A percentile compares a stretch with the other conserved stretches of the same genome.
Conservation (phyloP, 2,888 invertebrate species). For the Sinohyriopsis cumingii region DNA sequence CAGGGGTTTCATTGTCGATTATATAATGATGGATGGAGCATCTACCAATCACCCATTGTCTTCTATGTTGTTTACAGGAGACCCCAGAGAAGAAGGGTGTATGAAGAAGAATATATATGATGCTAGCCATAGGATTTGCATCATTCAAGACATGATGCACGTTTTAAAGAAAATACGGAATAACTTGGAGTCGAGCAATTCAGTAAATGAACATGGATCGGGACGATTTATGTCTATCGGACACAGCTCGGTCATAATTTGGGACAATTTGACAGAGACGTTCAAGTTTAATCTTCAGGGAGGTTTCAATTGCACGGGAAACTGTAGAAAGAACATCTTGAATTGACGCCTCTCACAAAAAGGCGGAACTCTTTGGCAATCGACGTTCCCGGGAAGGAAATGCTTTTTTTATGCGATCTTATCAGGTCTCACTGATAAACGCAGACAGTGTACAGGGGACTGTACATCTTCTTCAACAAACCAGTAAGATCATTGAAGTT, state of each 20-base stretch:
- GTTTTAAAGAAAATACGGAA: slow-evolving; percentile 27
- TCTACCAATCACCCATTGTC: no score
- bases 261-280: slow-evolving; percentile 24
- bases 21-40: slow-evolving; percentile 18
- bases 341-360: slow-evolving; percentile 21
- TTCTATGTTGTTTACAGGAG: no score
- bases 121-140: slow-evolving; percentile 2
- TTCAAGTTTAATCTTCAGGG: slow-evolving; percentile 20
- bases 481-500: slow-evolving; percentile 13
- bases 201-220: slow-evolving; percentile 5
- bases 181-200: slow-evolving; percentile 20
- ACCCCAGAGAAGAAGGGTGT: neutral
- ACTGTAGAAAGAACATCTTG: slow-evolving; percentile 25
- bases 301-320: slow-evolving; percentile 20
- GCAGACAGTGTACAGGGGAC: slow-evolving; percentile 22
- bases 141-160: slow-evolving; percentile 22
- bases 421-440: slow-evolving; percentile 12
- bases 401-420: slow-evolving; percentile 32
- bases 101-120: slow-evolving; percentile 15
- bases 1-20: slow-evolving; percentile 14
- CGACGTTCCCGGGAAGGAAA: slow-evolving; percentile 25
- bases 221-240: slow-evolving; percentile 19
- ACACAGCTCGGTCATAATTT: slow-evolving; percentile 15
- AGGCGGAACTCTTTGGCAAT: slow-evolving; percentile 30
- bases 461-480: slow-evolving; percentile 16